Conservation (phyloP, 2,888 invertebrate species). For the Schizotus pectinicornis region DNA sequence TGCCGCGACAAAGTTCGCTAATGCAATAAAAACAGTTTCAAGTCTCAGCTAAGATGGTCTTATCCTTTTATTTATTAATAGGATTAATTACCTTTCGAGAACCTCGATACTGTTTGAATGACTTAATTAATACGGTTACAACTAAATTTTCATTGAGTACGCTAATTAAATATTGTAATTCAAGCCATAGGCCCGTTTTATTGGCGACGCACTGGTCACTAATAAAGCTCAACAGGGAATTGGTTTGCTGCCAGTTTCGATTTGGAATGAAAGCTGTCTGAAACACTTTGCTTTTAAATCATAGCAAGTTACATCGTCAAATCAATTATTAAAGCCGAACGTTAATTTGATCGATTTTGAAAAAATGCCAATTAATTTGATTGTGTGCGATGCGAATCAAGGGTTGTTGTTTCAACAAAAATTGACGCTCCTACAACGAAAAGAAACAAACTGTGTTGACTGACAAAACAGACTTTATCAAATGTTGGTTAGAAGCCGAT, state of each 20-base stretch:
- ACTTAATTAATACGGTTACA: slow-evolving; percentile 20
- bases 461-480: neutral
- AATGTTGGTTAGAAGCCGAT: neutral
- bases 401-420: slow-evolving; percentile 1
- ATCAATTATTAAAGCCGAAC: slow-evolving; percentile 7
- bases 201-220: slow-evolving; percentile 17
- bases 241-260: slow-evolving; percentile 10
- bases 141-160: slow-evolving; percentile 15
- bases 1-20: slow-evolving; percentile 18
- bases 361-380: too few species aligned
- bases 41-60: slow-evolving; percentile 6
- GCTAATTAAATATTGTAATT: slow-evolving; percentile 19
- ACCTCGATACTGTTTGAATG: slow-evolving; percentile 20
- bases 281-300: slow-evolving; percentile 16
- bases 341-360: too few species aligned
- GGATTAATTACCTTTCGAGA: slow-evolving; percentile 18
- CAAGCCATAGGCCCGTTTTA: slow-evolving; percentile 8
- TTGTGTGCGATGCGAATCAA: too few species aligned
- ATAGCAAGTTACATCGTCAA: slow-evolving; percentile 4
- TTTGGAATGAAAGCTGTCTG: slow-evolving; percentile 12
- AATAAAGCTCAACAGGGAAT: slow-evolving; percentile 13
- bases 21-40: slow-evolving; percentile 19
- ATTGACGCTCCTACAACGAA: slow-evolving; percentile 3
- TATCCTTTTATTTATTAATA: slow-evolving; percentile 20
- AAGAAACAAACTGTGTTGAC: neutral